Evolutionary conservation across 1,140 invertebrate species (phyloP).

Genomic region (Achroia grisella): DNA sequence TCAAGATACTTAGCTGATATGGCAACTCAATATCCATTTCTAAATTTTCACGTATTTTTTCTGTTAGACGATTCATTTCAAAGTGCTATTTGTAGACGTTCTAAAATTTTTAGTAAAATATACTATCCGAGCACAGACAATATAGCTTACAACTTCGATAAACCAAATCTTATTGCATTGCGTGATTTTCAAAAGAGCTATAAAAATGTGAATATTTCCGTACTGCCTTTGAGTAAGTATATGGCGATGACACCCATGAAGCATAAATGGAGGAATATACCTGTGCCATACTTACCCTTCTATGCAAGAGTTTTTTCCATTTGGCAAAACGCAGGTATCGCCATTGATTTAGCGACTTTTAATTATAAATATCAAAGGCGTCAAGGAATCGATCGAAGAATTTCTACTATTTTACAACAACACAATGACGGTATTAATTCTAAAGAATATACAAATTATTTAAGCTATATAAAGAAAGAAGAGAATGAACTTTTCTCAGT

Average conservation of each 20-base stretch:
- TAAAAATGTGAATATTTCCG: slow-evolving; percentile 45
- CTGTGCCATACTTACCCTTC: slow-evolving; percentile 36
- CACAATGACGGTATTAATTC: slow-evolving; percentile 48
- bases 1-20: slow-evolving; percentile 43
- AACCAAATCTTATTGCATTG: slow-evolving; percentile 27
- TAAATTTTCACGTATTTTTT: slow-evolving; percentile 43
- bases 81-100: not conserved
- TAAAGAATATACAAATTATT: slow-evolving; percentile 30
- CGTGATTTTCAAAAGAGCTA: slow-evolving; percentile 33
- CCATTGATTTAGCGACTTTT: slow-evolving; percentile 38
- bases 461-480: slow-evolving; percentile 35
- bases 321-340: slow-evolving; percentile 56
- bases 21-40: slow-evolving; percentile 34
- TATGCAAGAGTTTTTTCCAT: slow-evolving; percentile 47
- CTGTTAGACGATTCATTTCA: slow-evolving; percentile 42
- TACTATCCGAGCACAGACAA: slow-evolving; percentile 7
- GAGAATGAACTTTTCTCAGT: slow-evolving; percentile 35
- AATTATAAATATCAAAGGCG: slow-evolving; percentile 33
- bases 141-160: slow-evolving; percentile 20
- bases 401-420: slow-evolving; percentile 42
- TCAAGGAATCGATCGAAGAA: slow-evolving; percentile 24
- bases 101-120: too few species aligned
- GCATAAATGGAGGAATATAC: slow-evolving; percentile 48
- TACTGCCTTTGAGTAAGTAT: slow-evolving; percentile 42
- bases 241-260: slow-evolving; percentile 48